Percentiles rank a stretch among this genome's conserved stretches.
These are phyloP conservation scores for Thalassoma bifasciatum DNA, from an alignment of 2,113 vertebrate species.

Conservation along the genomic window DNA sequence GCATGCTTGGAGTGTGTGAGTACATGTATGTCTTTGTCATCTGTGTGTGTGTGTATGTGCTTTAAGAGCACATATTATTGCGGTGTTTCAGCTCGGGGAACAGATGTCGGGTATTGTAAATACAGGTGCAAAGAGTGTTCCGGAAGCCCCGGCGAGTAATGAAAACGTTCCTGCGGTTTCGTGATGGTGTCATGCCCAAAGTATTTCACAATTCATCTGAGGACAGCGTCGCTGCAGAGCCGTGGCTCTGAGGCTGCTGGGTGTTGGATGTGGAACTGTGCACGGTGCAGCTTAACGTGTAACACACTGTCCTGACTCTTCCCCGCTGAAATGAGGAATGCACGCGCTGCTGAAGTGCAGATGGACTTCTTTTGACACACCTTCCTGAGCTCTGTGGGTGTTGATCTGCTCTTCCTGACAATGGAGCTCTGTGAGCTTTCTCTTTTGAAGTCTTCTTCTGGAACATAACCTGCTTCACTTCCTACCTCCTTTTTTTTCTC, in stretches of 20 bases:
- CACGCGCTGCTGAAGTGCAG: slow-evolving; percentile 23
- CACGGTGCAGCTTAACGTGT: background rate
- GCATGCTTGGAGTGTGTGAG: slow-evolving; percentile 45
- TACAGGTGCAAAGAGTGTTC: slow-evolving; percentile 78
- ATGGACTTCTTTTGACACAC: slow-evolving; percentile 33
- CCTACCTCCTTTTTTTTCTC: background rate
- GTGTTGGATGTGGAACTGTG: background rate
- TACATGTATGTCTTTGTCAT: slow-evolving; percentile 40
- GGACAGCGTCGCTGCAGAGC: slow-evolving; percentile 35
- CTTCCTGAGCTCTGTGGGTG: slow-evolving; percentile 26
- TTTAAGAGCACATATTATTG: slow-evolving; percentile 67
- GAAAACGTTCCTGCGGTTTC: slow-evolving; percentile 69
- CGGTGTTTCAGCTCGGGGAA: slow-evolving; percentile 65
- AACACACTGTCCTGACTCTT: slow-evolving; percentile 15
- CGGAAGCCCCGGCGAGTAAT: slow-evolving; percentile 71
- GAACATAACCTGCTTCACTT: slow-evolving; percentile 1
- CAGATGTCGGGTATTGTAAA: slow-evolving; percentile 81
- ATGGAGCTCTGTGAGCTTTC: slow-evolving; percentile 37
- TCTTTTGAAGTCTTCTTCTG: slow-evolving; percentile 29
- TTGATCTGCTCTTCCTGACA: slow-evolving; percentile 40
- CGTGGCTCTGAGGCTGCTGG: background rate
- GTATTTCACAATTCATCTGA: slow-evolving; percentile 71
- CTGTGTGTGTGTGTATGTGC: slow-evolving; percentile 24
- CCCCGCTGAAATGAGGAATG: slow-evolving; percentile 37
- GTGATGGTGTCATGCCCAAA: slow-evolving; percentile 63